Conservation (phyloP, 2,113 vertebrate genomes). For the Gallinago media region DNA sequence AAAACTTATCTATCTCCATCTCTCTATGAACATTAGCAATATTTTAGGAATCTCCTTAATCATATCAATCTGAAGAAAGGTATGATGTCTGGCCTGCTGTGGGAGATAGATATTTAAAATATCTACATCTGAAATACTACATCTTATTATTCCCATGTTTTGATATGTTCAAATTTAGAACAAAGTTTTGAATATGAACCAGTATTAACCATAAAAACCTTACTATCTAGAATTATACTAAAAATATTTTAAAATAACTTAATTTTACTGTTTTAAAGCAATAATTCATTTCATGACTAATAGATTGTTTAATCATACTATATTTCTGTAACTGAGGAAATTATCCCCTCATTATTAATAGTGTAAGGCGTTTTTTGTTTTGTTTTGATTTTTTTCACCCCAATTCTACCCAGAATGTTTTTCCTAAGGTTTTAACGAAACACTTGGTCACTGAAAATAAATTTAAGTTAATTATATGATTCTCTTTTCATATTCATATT, state of each 20-base stretch:
- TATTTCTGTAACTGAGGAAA: neutral
- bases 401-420: neutral
- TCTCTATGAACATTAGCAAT: neutral
- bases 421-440: neutral
- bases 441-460: neutral
- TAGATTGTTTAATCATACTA: neutral
- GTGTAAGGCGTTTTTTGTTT: too few relatives aligned
- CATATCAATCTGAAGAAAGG: neutral
- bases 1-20: neutral
- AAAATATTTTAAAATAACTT: neutral
- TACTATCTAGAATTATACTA: neutral
- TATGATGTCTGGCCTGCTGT: neutral
- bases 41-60: neutral
- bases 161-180: neutral
- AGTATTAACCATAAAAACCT: neutral
- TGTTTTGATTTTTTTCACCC: neutral
- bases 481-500: neutral
- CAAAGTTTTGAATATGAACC: neutral
- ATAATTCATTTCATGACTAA: neutral
- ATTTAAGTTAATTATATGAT: neutral
- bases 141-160: neutral
- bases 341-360: rapidly evolving
- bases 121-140: neutral
- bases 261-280: neutral
- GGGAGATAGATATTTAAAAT: neutral